phyloP scores from a whole-genome alignment of 2,888 invertebrate genomes.

The Cephus pygmeus region DNA sequence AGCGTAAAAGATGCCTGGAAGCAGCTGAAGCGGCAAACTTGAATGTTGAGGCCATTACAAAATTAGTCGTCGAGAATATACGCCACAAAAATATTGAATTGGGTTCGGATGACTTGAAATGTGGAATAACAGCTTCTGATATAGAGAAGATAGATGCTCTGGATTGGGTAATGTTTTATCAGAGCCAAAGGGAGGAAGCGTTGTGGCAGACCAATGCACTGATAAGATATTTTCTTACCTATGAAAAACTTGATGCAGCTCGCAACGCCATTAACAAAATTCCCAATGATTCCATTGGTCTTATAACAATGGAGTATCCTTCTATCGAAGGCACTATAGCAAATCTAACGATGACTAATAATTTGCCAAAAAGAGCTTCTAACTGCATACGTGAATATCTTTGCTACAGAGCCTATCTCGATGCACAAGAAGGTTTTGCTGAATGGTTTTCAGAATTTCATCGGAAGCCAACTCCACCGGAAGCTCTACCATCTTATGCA shows the following conservation, averaged over 20 bases:
- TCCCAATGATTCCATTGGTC: conserved; percentile 74
- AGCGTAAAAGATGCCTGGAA: conserved; percentile 74
- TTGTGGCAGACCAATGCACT: conserved; percentile 90
- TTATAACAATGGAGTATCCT: conserved; percentile 68
- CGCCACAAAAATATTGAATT: conserved; percentile 64
- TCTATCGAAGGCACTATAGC: conserved; percentile 56
- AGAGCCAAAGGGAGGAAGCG: conserved; percentile 82
- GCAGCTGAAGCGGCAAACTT: conserved; percentile 81
- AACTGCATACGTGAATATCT: conserved; percentile 81
- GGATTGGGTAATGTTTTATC: conserved; percentile 88
- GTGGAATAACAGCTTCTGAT: conserved; percentile 77
- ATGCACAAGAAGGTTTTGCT: conserved; percentile 87
- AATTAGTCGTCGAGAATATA: conserved; percentile 85
- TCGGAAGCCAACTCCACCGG: conserved; percentile 79
- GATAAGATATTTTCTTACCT: conserved; percentile 84
- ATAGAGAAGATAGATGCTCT: conserved; percentile 80
- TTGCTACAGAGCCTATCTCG: conserved; percentile 87
- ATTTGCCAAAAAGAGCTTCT: conserved; percentile 66
- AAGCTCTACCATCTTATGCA: conserved; percentile 70
- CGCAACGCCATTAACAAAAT: conserved; percentile 80
- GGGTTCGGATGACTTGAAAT: conserved; percentile 61
- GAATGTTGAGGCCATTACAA: conserved; percentile 86
- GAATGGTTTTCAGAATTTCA: conserved; percentile 90
- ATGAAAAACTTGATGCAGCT: conserved; percentile 86
- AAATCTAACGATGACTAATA: conserved; percentile 62